Base-by-base conservation (phyloP, 2,888 invertebrate species). In the Acrobasis repandana region DNA sequence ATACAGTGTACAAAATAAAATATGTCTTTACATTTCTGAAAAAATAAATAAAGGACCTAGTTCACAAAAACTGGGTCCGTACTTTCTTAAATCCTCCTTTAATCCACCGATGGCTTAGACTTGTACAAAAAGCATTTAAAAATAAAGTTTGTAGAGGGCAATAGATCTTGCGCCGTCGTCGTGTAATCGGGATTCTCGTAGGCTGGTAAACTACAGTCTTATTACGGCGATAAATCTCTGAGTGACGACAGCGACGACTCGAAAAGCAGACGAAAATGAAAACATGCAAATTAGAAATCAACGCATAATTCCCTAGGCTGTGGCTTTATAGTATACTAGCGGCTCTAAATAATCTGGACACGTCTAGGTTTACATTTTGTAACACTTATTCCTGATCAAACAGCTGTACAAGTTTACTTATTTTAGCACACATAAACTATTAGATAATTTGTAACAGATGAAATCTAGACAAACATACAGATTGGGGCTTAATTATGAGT, bases 201-300 rank as follows among this genome's bases (percentile, higher is more conserved):
- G 58, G 58, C 49, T 58, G 11, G 34, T 50, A 38, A 34, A 49
- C 49, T 61, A 52, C 48, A 33, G 48, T 38, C 66, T 70, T 72
- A 75, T 71, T 67, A 66, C 61, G 20, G 58, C 68, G 61, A 73
- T 77, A 77, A 76, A 78, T 76, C 68, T 69, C 66, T 52, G 50
- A 62, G 62, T 60, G 60, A 60, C 52, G 33, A 52, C 69, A 66
- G 67, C 58, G 65, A 64, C 62, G 59, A 66, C 65, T 66, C 62
- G 65, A 62, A 67, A 72, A 69, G 66, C 64, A 52, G 51, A 64
- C 51, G 56, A 59, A 61, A 65, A 71, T 69, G 70, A 70, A 72
- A 70, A 69, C 72, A 70, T 71, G 70, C 66, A 75, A 79, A 74
- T 73, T 68, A 72, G 68, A 70, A 61, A 64, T 69, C 67, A 71